Evolutionary conservation across 2,113 vertebrate species (phyloP), one percentile per base, ranked within the genome.

Genomic region (Podocnemis expansa): DNA sequence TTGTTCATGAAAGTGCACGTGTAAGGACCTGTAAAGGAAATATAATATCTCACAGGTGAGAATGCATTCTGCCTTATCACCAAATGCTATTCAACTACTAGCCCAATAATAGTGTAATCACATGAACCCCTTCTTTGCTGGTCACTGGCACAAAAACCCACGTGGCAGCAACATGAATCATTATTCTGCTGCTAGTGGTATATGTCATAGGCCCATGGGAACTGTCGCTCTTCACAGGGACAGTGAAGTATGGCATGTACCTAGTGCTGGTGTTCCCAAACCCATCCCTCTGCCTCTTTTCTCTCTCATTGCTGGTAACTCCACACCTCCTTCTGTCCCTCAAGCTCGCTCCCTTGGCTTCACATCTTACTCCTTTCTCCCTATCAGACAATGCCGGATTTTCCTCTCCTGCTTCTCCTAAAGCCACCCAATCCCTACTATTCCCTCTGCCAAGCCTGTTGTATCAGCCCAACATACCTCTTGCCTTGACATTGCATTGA

Each of bases 1-100:
- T 27, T 22, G 0, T 1, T 82, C 47, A 41, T 87, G 91, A 98
- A 96, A 38, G 17, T 14, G 8, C 98, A 98, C 1, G 3, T 82
- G 9, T 98, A 98, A 75, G 90, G 41, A 93, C 97, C 98, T 98
- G 96, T 9, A 94, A 78, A 87, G 31, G 49, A 95, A 3, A 93
- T 43, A 94, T 2, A 88, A n/a, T 76, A 78, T 16, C 22, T 88
- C 82, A 84, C 9, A 5, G 27, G 0, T 8, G 29, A 70, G 76
- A 83, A 82, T 34, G 41, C 0, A 0, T 16, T 94, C 84, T 54
- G 3, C 34, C 80, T 19, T 0, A 52, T 82, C 38, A 25, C 10
- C 51, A 10, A 51, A 24, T 43, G 63, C 63, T 38, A 38, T 27
- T 45, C 25, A 76, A 22, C 41, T 29, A 4, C n/a, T 67, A 70